Conservation (phyloP, 2,113 vertebrate species). For the Gasterosteus aculeatus region DNA sequence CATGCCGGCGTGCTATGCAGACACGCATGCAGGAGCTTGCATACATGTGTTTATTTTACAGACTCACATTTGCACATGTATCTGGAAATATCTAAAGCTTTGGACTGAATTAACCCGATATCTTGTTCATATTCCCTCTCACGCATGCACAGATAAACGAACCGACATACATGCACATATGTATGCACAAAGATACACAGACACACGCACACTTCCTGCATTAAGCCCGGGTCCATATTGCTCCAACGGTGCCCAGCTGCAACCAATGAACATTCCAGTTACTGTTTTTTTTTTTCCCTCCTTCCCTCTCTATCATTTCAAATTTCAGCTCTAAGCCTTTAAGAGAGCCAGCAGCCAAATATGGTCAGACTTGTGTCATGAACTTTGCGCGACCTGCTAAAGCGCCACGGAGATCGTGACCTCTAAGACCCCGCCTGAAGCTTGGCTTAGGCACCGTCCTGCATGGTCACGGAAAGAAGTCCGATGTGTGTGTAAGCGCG, state of each 20-base stretch:
- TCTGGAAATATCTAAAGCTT: constrained; percentile 60
- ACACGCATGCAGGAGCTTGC: constrained; percentile 28
- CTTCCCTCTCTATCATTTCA: constrained; percentile 72
- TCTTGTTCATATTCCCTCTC: constrained; percentile 49
- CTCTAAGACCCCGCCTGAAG: constrained; percentile 71
- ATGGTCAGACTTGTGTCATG: constrained; percentile 68
- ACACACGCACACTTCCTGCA: constrained; percentile 71
- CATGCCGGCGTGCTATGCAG: constrained; percentile 37
- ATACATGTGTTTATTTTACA: constrained; percentile 39
- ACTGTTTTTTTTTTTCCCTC: constrained; percentile 30
- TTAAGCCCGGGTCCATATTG: constrained; percentile 72
- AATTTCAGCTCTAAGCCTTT: constrained; percentile 78
- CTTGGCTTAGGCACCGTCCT: constrained; percentile 56
- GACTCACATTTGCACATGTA: constrained; percentile 39
- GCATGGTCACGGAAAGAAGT: constrained; percentile 36
- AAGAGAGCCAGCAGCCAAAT: constrained; percentile 75
- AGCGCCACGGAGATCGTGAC: constrained; percentile 67
- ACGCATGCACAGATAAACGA: constrained; percentile 46
- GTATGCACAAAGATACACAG: constrained; percentile 14
- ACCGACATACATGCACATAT: constrained; percentile 38
- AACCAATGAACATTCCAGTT: constrained; percentile 81
- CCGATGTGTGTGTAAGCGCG: constrained; percentile 5
- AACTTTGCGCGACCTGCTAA: constrained; percentile 77
- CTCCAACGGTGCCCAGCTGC: constrained; percentile 78
- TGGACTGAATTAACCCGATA: constrained; percentile 56